phyloP scores from a whole-genome alignment of 1,140 invertebrate genomes.

The Chelonus insularis region DNA sequence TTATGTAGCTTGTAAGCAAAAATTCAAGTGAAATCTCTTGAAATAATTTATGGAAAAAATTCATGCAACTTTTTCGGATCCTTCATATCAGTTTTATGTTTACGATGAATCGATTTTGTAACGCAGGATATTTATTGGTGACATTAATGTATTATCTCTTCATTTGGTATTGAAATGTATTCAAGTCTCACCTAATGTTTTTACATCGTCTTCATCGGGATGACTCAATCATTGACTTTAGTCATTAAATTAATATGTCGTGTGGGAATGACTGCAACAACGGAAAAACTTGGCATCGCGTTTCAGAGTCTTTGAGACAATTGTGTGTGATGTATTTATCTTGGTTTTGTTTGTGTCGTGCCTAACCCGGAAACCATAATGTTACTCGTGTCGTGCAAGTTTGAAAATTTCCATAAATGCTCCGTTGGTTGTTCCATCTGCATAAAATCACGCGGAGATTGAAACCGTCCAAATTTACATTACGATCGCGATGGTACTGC shows the following conservation, averaged over 20 bases:
- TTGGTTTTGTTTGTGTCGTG: conserved; percentile 2
- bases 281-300: not conserved
- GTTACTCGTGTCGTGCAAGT: conserved; percentile 24
- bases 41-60: too few species aligned
- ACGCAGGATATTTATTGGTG: not conserved
- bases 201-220: conserved; percentile 4
- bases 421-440: conserved; percentile 28
- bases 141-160: not conserved
- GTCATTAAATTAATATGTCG: conserved; percentile 6
- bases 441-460: conserved; percentile 29
- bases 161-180: conserved; percentile 8
- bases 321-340: conserved; percentile 4
- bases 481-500: conserved; percentile 30
- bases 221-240: not conserved
- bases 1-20: too few species aligned
- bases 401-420: conserved; percentile 34
- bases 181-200: conserved; percentile 3
- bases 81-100: not conserved
- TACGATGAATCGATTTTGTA: not conserved
- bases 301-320: not conserved
- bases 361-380: conserved; percentile 14
- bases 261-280: conserved; percentile 1
- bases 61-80: conserved; percentile 3
- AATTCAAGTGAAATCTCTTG: too few species aligned
- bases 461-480: conserved; percentile 24